Conservation (phyloP, 2,797 vertebrate genomes). For the Catamblyrhynchus diadema region DNA sequence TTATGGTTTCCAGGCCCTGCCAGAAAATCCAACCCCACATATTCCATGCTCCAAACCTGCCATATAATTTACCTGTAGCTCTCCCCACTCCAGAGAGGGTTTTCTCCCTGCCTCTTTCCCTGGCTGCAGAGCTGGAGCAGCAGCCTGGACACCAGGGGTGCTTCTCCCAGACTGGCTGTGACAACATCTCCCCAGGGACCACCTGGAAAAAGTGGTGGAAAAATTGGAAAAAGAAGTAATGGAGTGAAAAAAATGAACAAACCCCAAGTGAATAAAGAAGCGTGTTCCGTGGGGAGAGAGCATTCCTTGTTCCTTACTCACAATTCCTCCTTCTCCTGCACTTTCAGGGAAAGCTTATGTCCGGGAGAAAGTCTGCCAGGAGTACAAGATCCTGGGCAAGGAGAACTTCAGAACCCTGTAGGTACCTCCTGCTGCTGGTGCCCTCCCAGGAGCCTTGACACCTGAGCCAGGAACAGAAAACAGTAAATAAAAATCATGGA, state of each 20-base stretch:
- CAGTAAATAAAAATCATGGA: not conserved
- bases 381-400: constrained; percentile 69
- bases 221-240: not conserved
- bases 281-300: fast-evolving
- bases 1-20: not conserved
- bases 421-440: constrained; percentile 13
- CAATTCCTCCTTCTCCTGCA: not conserved
- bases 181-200: not conserved
- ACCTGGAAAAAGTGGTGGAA: no score
- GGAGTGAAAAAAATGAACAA: not conserved
- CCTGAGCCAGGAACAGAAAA: not conserved
- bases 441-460: not conserved
- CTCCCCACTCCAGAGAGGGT: not conserved
- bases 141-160: not conserved
- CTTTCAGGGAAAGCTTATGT: constrained; percentile 74
- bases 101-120: not conserved
- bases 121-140: not conserved
- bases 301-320: not conserved
- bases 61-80: not conserved
- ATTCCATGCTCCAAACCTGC: not conserved
- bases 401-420: constrained; percentile 77
- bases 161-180: fast-evolving
- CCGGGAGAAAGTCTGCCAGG: constrained; percentile 79
- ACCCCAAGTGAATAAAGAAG: not conserved
- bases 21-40: fast-evolving